These are phyloP conservation scores for Cataglyphis cursor DNA, from an alignment of 2,888 invertebrate genomes.

Conservation along the genomic window DNA sequence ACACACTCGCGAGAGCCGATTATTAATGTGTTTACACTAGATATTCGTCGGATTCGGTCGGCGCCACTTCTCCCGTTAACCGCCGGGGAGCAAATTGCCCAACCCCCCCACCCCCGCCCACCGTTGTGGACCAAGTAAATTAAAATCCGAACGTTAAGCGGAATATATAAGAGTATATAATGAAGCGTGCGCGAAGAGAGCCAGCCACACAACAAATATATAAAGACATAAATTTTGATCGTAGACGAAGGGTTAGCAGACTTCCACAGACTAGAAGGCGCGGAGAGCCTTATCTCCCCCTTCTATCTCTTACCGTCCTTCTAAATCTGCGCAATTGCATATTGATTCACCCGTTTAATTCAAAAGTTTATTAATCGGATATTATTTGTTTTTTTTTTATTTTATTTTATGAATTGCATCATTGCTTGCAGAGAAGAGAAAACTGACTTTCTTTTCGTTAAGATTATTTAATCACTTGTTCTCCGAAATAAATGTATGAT, in stretches of 20 bases:
- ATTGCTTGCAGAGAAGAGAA: not conserved
- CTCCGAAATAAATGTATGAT: not conserved
- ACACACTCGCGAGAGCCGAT: constrained; percentile 37
- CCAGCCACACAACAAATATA: constrained; percentile 71
- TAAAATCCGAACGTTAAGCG: constrained; percentile 43
- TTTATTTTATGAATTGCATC: too few species aligned
- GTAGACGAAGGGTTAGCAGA: constrained; percentile 58
- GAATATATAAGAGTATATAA: constrained; percentile 30
- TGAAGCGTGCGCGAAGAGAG: constrained; percentile 54
- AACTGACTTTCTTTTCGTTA: not conserved
- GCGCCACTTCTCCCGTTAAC: constrained; percentile 55
- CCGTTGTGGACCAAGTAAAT: constrained; percentile 39
- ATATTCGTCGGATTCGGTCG: constrained; percentile 47
- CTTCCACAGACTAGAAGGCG: constrained; percentile 29
- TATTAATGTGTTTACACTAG: constrained; percentile 58
- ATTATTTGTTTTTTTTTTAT: not conserved
- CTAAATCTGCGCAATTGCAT: constrained; percentile 8
- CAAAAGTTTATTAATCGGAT: not conserved
- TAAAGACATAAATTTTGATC: constrained; percentile 77
- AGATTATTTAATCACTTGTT: not conserved
- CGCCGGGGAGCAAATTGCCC: constrained; percentile 24
- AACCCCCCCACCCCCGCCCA: too few species aligned
- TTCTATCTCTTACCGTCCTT: constrained; percentile 34
- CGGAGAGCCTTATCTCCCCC: constrained; percentile 58
- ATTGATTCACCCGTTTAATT: constrained; percentile 1